Evolutionary conservation across 1,140 invertebrate species (phyloP), one percentile per base, ranked within the genome.

Genomic region (Melipona quadrifasciata): DNA sequence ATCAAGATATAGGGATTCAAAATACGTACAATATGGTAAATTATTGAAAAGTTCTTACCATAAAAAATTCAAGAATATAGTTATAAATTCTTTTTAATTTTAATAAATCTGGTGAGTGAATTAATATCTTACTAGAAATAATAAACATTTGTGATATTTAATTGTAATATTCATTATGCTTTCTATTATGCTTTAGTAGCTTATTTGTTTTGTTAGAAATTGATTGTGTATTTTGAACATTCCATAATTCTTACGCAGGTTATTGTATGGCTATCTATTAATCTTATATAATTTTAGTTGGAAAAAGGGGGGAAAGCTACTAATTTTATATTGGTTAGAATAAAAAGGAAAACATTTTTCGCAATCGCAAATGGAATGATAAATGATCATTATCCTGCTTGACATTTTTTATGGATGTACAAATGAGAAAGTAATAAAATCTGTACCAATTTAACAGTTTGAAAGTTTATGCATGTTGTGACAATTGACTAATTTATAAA

Each of bases 101-200:
- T 80, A 75, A 53, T 47, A 47, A 47, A 47, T 61, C 47, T 51
- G 76, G 76, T 84, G 77, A 86, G 82, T 21, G 57, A 58, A 21
- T 21, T 21, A 21, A 21, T 58, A 6, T 21, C 2, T 21, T 5
- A 8, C 39, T 47, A 47, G 6, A 47, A 47, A 47, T 47, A 47
- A 47, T 39, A 39, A 39, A 39, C 8, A 47, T 47, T 47, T 10
- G 39, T 10, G 39, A 47, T 47, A 47, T 47, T 47, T 47, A 8
- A 47, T 47, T 8, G 0, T 47, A 39, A 39, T 39, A 47, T 8
- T 47, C 8, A 47, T 47, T 47, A 47, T 47, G 39, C 39, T 21
- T 21, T 57, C 21, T 57, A 57, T 58, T 61, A n/a, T 53, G 58
- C 27, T 71, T 82, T 58, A 39, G 19, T 72, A 31, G 47, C 34